These are phyloP conservation scores for Pachyuromys duprasi DNA, from an alignment of 2,797 vertebrate genomes.

Conservation along the genomic window DNA sequence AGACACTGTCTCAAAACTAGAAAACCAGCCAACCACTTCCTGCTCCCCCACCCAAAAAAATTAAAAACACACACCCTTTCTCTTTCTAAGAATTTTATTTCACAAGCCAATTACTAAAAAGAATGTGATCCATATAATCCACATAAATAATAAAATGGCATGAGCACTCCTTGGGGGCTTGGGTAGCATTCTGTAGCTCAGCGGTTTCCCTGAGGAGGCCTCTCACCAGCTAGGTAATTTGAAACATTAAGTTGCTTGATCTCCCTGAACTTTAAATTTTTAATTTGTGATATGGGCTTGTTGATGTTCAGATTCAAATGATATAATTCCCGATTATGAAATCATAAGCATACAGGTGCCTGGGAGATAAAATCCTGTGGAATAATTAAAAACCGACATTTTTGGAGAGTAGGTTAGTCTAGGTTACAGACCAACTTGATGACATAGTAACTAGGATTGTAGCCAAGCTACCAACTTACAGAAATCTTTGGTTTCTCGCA, in stretches of 20 bases:
- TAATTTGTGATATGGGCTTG: background rate
- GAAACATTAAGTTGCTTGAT: background rate
- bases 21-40: background rate
- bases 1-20: background rate
- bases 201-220: background rate
- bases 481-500: constrained; percentile 19
- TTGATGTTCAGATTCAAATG: constrained; percentile 16
- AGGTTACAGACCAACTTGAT: constrained; percentile 29
- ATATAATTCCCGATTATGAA: background rate
- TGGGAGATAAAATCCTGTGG: background rate
- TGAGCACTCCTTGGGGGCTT: background rate
- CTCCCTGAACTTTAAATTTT: background rate
- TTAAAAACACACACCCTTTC: background rate
- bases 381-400: background rate
- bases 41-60: background rate
- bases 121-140: background rate
- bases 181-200: background rate
- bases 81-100: constrained; percentile 27
- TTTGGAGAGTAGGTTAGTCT: background rate
- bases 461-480: background rate
- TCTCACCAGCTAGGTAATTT: background rate
- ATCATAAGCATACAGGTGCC: background rate
- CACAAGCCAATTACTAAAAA: constrained; percentile 51
- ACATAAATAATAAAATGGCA: background rate
- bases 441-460: background rate